Conservation (phyloP, 2,113 vertebrate genomes). For the Ailuropoda melanoleuca region DNA sequence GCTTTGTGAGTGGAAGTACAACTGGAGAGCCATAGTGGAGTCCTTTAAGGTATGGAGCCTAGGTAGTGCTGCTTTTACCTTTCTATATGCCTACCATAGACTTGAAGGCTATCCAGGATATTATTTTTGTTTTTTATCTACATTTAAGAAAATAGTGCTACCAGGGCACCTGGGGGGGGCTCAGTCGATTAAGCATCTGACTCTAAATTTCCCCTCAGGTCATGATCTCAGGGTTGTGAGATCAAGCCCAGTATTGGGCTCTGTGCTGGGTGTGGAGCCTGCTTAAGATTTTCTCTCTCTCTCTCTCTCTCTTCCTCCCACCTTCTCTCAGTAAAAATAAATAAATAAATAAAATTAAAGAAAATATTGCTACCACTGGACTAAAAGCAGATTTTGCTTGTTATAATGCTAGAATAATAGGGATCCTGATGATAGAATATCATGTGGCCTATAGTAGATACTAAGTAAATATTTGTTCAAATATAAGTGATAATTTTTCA, state of each 20-base stretch:
- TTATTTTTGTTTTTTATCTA: neutral
- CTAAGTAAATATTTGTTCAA: neutral
- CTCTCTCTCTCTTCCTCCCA: neutral
- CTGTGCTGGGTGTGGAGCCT: neutral
- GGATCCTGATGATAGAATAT: neutral
- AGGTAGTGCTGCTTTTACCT: neutral
- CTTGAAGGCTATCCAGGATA: neutral
- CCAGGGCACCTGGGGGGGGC: neutral
- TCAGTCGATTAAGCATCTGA: neutral
- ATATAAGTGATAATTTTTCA: neutral
- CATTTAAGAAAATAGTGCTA: neutral
- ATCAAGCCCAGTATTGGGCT: neutral
- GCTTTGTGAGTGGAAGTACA: neutral
- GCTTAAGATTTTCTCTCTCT: neutral
- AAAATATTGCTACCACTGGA: neutral
- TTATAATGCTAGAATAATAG: neutral
- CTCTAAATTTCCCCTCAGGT: neutral
- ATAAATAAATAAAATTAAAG: neutral
- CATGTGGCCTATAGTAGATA: neutral
- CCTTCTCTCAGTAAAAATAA: neutral
- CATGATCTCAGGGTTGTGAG: neutral
- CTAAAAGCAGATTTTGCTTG: neutral
- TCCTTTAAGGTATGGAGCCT: neutral
- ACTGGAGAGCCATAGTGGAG: neutral
- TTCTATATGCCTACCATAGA: neutral